A percentile compares a stretch with the other conserved stretches of the same genome.
phyloP scores from a whole-genome alignment of 2,113 vertebrate genomes.

The Natator depressus region DNA sequence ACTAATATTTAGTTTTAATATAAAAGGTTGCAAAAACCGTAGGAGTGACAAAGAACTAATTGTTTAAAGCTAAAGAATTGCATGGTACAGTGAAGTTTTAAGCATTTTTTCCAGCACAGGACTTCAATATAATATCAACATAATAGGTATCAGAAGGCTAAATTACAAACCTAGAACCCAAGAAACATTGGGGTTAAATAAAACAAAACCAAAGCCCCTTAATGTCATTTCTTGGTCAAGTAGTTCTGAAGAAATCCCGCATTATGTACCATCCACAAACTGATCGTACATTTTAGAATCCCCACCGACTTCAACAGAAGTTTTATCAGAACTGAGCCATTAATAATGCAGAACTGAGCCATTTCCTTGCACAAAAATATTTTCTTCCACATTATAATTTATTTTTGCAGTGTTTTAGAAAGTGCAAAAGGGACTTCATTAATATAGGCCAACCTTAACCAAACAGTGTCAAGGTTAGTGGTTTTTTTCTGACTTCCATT shows the following conservation, averaged over 20 bases:
- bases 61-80: constrained; percentile 3
- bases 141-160: neutral
- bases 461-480: constrained; percentile 29
- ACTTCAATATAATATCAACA: neutral
- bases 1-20: constrained; percentile 2
- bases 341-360: constrained; percentile 40
- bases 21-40: neutral
- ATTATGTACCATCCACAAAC: neutral
- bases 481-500: constrained; percentile 45
- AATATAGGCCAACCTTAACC: constrained; percentile 26
- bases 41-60: neutral
- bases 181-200: neutral
- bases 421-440: constrained; percentile 21
- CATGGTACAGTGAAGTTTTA: neutral
- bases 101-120: neutral
- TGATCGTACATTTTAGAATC: neutral
- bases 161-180: neutral
- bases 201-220: neutral
- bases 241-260: neutral
- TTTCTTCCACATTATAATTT: constrained; percentile 22
- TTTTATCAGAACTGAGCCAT: constrained; percentile 44
- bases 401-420: constrained; percentile 42
- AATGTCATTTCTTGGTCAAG: neutral
- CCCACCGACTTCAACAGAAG: neutral
- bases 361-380: constrained; percentile 57